Base-by-base conservation (phyloP, 1,140 invertebrate species). In the Microplitis mediator region DNA sequence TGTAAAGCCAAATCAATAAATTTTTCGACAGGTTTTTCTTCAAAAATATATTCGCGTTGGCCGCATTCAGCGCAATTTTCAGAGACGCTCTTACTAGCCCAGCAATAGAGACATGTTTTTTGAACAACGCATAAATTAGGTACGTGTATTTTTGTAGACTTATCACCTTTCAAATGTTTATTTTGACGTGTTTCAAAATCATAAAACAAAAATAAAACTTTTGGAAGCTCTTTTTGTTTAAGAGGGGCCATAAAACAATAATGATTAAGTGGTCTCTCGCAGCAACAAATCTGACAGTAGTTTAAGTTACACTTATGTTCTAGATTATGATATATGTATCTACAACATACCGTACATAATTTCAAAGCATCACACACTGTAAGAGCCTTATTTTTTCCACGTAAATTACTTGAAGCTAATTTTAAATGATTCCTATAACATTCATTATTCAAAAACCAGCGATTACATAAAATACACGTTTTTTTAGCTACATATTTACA, bases 1-100 rank as follows among this genome's bases (percentile, higher is more conserved):
- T 52, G 61, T 34, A 70, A 36, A 32, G 9, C 56, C 36, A 69
- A 66, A n/a, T 70, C 66, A 8, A 76, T 45, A n/a, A 76, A 64
- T 51, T 69, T 34, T 52, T 14, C 34, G 0, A 72, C 69, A 6
- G 66, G 70, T 16, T 72, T 56, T 11, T 54, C n/a, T 11, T 9
- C 1, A 63, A 67, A 72, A 51, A 72, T 54, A 61, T 54, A 54
- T 34, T 71, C 69, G 1, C 35, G 56, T 8, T 50, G 14, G n/a
- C 69, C 58, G 14, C 50, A 72, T 54, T 8, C 9, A 2, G 5
- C 5, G 8, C 39, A 70, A n/a, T 23, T 5, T 50, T 62, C 23
- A 4, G 13, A 16, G 23, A 63, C 13, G 45, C 8, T 4, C 2
- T 62, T 45, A 31, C 50, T 50, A 32, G 32, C 11, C 16, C 32